Conservation (phyloP, 2,888 invertebrate species). For the Xanthia icteritia region DNA sequence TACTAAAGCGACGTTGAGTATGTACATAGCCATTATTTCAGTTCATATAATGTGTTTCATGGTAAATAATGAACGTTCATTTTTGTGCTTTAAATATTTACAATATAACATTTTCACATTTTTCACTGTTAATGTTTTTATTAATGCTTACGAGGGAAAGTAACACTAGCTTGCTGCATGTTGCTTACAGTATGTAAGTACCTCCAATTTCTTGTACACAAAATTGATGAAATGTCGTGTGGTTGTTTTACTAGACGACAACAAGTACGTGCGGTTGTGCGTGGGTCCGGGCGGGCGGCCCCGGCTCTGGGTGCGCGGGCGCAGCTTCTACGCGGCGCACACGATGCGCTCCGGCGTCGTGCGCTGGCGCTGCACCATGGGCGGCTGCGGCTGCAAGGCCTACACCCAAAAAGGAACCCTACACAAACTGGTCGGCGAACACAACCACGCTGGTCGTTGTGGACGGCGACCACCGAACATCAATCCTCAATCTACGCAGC, state of each 20-base stretch:
- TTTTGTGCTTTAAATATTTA: constrained; percentile 49
- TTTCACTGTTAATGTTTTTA: constrained; percentile 52
- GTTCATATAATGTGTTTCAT: constrained; percentile 33
- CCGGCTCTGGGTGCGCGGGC: constrained; percentile 87
- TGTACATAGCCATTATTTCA: constrained; percentile 16
- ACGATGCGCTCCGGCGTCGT: constrained; percentile 88
- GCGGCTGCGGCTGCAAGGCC: constrained; percentile 88
- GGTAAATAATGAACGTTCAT: constrained; percentile 12
- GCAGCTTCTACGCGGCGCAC: constrained; percentile 88
- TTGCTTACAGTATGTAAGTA: constrained; percentile 43
- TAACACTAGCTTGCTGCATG: constrained; percentile 61
- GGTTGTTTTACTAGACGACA: constrained; percentile 77
- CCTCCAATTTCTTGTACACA: constrained; percentile 14
- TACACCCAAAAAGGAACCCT: constrained; percentile 87
- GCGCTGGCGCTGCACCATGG: constrained; percentile 89
- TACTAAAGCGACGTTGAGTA: constrained; percentile 15
- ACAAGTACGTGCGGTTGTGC: constrained; percentile 82
- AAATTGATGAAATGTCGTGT: constrained; percentile 51
- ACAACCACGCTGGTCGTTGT: constrained; percentile 85
- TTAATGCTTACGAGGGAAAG: constrained; percentile 43
- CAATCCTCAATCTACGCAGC: constrained; percentile 58
- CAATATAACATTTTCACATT: constrained; percentile 54
- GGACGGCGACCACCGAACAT: constrained; percentile 74
- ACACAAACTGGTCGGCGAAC: constrained; percentile 87
- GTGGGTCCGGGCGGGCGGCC: constrained; percentile 88